Conservation (phyloP, 2,113 vertebrate genomes). For the Boulengeromyrus knoepffleri region DNA sequence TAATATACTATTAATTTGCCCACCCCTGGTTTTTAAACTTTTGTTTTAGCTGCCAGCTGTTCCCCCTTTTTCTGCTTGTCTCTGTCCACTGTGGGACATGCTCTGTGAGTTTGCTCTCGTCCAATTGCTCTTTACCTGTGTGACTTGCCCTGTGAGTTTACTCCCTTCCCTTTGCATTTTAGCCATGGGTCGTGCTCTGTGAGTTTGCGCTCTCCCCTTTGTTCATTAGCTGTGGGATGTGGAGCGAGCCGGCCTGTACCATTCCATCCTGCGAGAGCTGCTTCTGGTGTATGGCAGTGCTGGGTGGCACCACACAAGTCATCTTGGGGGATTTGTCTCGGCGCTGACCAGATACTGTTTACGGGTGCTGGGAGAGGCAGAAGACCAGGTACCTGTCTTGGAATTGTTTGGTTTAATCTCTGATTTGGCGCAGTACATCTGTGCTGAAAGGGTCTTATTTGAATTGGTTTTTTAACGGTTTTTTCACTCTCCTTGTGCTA, state of each 20-base stretch:
- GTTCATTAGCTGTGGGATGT: constrained; percentile 53
- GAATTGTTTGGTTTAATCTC: not conserved
- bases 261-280: constrained; percentile 67
- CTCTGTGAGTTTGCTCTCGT: not conserved
- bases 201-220: not conserved
- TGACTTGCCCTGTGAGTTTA: not conserved
- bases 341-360: constrained; percentile 61
- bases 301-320: constrained; percentile 40
- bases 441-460: not conserved
- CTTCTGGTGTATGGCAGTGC: constrained; percentile 44
- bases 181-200: not conserved
- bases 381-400: constrained; percentile 59
- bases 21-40: not conserved
- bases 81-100: not conserved
- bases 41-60: not conserved
- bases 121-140: not conserved
- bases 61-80: not conserved
- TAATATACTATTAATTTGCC: not conserved
- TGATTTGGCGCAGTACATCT: not conserved
- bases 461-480: not conserved
- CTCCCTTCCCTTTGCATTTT: not conserved
- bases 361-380: constrained; percentile 54
- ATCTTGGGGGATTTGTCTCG: constrained; percentile 55
- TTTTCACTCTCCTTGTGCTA: not conserved
- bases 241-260: constrained; percentile 72